A percentile compares a stretch with the other conserved stretches of the same genome.
Evolutionary conservation across 2,797 vertebrate species (phyloP).

Genomic region (Macropus fuliginosus): DNA sequence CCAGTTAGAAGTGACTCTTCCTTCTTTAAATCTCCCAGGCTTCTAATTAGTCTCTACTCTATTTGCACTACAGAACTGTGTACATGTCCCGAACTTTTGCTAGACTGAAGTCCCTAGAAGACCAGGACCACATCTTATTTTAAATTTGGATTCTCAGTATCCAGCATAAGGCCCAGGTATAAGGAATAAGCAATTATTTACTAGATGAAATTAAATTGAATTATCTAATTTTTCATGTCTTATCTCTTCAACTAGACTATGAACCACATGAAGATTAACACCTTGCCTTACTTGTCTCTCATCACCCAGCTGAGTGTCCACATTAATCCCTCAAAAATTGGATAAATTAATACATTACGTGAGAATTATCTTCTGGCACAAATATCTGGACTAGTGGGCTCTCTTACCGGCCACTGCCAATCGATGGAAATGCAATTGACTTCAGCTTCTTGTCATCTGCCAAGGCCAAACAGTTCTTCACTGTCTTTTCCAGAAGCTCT

Average conservation of each 20-base stretch:
- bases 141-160: background rate
- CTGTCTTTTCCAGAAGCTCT: slow-evolving; percentile 97
- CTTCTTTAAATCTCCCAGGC: background rate
- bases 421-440: slow-evolving; percentile 97
- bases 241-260: background rate
- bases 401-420: slow-evolving; percentile 95
- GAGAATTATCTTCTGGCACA: background rate
- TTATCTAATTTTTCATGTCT: background rate
- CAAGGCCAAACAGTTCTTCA: slow-evolving; percentile 97
- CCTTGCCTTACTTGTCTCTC: background rate
- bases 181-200: background rate
- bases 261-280: background rate
- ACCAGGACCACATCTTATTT: background rate
- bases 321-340: fast-evolving
- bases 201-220: background rate
- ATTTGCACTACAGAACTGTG: background rate
- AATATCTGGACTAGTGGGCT: fast-evolving
- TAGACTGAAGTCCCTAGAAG: background rate
- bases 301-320: background rate
- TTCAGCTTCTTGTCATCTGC: slow-evolving; percentile 99
- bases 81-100: background rate
- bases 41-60: background rate
- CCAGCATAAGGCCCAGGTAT: background rate
- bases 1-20: background rate
- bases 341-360: background rate